Evolutionary conservation across 92 coral and sea anemone species (phyloP), one percentile per base, ranked within the genome.

Genomic region (Porites lobata): DNA sequence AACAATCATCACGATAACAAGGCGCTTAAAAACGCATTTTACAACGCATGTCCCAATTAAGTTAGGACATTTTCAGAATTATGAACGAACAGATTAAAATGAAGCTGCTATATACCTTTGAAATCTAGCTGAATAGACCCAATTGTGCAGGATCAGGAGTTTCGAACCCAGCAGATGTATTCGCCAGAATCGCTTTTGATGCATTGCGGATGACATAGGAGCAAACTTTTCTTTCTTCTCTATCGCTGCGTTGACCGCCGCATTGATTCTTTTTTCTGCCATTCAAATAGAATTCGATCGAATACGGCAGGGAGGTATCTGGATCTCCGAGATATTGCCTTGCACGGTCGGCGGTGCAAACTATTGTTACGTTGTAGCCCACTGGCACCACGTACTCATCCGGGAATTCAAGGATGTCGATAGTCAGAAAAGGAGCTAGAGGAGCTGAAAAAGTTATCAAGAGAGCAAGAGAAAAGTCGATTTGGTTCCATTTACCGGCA

Each of bases 351-450:
- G 32, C 32, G 47, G 9, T 81, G 12, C 93, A 90, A 29, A 26
- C 9, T 13, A 90, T 56, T 29, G 89, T 80, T 12, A 75, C 58
- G 57, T 81, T 58, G 56, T 69, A 73, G 62, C 93, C 93, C 8
- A 72, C 52, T 1, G 90, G 76, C 18, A 66, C 8, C 26, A 80
- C 26, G 4, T 56, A 14, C 6, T 85, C 84, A 24, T 32, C 38
- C 7, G 90, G 92, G 52, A 53, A 56, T 29, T 81, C 77, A 1
- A 47, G 6, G 4, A 19, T 56, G 3, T 11, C 17, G 38, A 81
- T 68, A 10, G 47, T 19, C 56, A 81, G 53, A 1, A 76, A 51
- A 12, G 85, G 85, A 18, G 56, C 17, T 3, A 0, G 6, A 12
- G 20, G n/a, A 57, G 9, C 77, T 69, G 77, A 11, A 26, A 38